Evolutionary conservation across 2,797 vertebrate species (phyloP).

Genomic region (Chelidonichthys spinosus): DNA sequence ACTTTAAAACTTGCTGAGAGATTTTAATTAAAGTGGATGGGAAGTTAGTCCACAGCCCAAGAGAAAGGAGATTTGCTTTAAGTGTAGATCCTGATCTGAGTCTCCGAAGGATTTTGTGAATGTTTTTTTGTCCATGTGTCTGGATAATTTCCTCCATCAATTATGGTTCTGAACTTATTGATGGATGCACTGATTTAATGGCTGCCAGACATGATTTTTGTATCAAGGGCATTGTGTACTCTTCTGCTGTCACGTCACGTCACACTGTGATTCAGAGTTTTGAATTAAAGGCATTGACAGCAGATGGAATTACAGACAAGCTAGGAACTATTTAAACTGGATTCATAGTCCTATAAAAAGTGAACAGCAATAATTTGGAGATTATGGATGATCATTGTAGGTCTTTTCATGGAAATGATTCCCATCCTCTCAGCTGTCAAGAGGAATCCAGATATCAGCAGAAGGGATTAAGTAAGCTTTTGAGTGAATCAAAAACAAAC

Average conservation of each 20-base stretch:
- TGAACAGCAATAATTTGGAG: background rate
- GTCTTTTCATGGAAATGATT: background rate
- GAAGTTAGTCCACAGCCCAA: background rate
- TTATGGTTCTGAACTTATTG: background rate
- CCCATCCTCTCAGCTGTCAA: background rate
- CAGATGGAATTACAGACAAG: background rate
- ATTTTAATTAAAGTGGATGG: constrained; percentile 6
- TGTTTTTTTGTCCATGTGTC: background rate
- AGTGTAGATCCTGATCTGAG: background rate
- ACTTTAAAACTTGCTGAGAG: background rate
- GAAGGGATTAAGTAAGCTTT: background rate
- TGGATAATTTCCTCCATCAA: background rate
- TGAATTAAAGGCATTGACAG: background rate
- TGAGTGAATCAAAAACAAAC: background rate
- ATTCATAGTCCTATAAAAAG: background rate
- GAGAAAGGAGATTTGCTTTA: background rate
- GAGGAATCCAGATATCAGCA: background rate
- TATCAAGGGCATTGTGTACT: background rate
- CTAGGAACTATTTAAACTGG: background rate
- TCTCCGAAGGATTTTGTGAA: background rate
- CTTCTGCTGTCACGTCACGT: constrained; percentile 5
- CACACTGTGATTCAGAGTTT: background rate
- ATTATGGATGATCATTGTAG: background rate
- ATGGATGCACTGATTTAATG: constrained; percentile 6
- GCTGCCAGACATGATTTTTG: constrained; percentile 9